Conservation (phyloP, 2,113 vertebrate species). For the Hepsetus odoe region DNA sequence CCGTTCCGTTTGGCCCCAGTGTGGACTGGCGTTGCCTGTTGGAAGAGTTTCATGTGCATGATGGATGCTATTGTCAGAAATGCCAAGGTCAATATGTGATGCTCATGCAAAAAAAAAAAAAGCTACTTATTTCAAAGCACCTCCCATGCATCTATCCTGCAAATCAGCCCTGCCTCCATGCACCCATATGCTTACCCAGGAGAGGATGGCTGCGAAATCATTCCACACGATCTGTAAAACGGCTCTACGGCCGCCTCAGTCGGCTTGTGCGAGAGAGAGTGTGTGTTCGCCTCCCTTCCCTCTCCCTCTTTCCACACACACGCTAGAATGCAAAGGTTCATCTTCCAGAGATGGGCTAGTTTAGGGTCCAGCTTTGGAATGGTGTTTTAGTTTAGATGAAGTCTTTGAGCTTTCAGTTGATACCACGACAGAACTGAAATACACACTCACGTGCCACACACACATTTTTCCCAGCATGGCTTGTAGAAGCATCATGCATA, state of each 20-base stretch:
- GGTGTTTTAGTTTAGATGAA: neutral
- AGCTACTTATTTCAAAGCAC: slow-evolving; percentile 85
- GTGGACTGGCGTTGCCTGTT: slow-evolving; percentile 82
- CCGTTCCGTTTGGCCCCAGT: slow-evolving; percentile 87
- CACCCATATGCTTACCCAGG: too few relatives aligned
- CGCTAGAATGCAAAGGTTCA: neutral
- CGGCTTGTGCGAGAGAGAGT: neutral
- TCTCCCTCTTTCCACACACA: neutral
- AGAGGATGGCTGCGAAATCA: slow-evolving; percentile 87
- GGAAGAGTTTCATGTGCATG: slow-evolving; percentile 89
- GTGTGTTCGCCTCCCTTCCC: slow-evolving; percentile 10
- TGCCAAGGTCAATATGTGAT: slow-evolving; percentile 93
- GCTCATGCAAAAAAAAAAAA: slow-evolving; percentile 63
- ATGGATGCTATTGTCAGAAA: slow-evolving; percentile 97
- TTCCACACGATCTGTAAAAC: slow-evolving; percentile 82
- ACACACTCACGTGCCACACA: neutral
- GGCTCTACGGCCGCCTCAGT: slow-evolving; percentile 74
- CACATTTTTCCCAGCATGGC: slow-evolving; percentile 45
- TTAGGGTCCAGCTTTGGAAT: neutral
- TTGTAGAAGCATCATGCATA: slow-evolving; percentile 52
- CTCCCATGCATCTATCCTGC: slow-evolving; percentile 90
- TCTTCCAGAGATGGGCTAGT: slow-evolving; percentile 15
- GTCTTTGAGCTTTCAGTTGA: slow-evolving; percentile 16
- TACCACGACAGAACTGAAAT: neutral
- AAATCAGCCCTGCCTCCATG: slow-evolving; percentile 90